Evolutionary conservation across 2,113 vertebrate genomes (phyloP), one percentile per base, ranked within the genome.

Genomic region (Potamarius usumacintae): DNA sequence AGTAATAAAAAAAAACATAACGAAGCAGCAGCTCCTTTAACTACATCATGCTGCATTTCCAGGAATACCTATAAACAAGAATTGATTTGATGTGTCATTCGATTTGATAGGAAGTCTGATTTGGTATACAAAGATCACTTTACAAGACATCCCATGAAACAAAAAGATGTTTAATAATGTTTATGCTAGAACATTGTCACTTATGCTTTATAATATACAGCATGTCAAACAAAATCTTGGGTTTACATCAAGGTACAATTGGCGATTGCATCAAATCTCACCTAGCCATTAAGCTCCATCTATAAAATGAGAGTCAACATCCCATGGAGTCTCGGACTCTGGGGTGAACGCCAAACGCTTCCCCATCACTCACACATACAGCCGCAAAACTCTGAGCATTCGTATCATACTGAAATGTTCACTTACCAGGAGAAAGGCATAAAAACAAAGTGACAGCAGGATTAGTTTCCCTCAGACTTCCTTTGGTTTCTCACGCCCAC

Each of bases 391-490:
- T 57, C 18, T 17, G 25, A 25, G 34, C 22, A 82, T 9, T 53
- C 42, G 15, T 7, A 71, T 80, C 30, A 55, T 67, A 77, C 12
- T 50, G 27, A 85, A 81, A 85, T 83, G 25, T 11, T 52, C 25
- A 89, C 88, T 52, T 71, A 89, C 80, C 90, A 84, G 4, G 17
- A n/a, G 3, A 7, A 82, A 86, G 53, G 9, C 42, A 27, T 50
- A 12, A 76, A 81, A 53, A 34, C n/a, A 60, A 71, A 71, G 27
- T 81, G 50, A 69, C 50, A 76, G 25, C 50, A 48, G 17, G 27
- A 50, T 87, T 79, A 48, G 82, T 81, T 86, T 72, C 42, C 67
- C 58, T 72, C 76, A 57, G 10, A 88, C 65, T 85, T 89, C 87
- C 52, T 85, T 84, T 25, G 42, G 25, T 86, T 67, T 34, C 63